A percentile compares a stretch with the other conserved stretches of the same genome.
These are phyloP conservation scores for Scolanthus callimorphus DNA, from an alignment of 92 coral and sea anemone genomes.

Conservation along the genomic window DNA sequence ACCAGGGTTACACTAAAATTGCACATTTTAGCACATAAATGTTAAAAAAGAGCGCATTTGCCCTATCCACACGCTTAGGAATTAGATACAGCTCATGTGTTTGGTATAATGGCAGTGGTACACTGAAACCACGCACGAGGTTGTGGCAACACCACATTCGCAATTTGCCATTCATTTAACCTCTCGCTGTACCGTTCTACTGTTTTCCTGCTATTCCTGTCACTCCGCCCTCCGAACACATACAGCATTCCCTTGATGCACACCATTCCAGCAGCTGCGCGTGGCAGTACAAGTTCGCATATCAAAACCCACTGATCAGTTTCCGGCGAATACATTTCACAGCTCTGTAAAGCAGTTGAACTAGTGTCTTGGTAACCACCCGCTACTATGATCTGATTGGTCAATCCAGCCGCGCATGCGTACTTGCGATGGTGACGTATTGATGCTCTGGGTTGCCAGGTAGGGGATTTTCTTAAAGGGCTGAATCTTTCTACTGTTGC, in stretches of 20 bases:
- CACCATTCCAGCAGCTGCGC: slow-evolving; percentile 36
- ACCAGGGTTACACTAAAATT: no score
- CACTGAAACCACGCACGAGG: slow-evolving; percentile 21
- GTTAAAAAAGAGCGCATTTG: no score
- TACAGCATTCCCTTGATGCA: slow-evolving; percentile 1
- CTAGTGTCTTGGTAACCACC: slow-evolving; percentile 37
- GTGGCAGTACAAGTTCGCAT: slow-evolving; percentile 21
- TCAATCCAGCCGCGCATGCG: slow-evolving; percentile 44
- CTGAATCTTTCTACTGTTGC: slow-evolving; percentile 53
- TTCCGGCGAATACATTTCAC: slow-evolving; percentile 19
- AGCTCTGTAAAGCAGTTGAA: slow-evolving; percentile 6
- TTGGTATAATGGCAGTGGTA: no score
- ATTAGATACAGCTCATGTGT: no score
- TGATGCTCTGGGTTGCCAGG: slow-evolving; percentile 37
- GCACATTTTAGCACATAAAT: no score
- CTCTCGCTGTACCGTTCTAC: slow-evolving; percentile 26
- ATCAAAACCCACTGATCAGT: slow-evolving; percentile 24
- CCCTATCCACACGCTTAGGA: no score
- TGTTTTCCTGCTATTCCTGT: slow-evolving; percentile 8
- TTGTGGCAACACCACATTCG: slow-evolving; percentile 9
- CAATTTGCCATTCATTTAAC: slow-evolving; percentile 20
- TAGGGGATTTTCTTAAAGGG: slow-evolving; percentile 7
- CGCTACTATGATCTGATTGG: slow-evolving; percentile 34
- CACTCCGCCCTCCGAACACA: slow-evolving; percentile 24
- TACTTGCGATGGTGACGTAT: slow-evolving; percentile 36